A percentile compares a stretch with the other conserved stretches of the same genome.
These are phyloP conservation scores for Greenwoodochromis staneri DNA, from an alignment of 2,113 vertebrate species.

Conservation along the genomic window DNA sequence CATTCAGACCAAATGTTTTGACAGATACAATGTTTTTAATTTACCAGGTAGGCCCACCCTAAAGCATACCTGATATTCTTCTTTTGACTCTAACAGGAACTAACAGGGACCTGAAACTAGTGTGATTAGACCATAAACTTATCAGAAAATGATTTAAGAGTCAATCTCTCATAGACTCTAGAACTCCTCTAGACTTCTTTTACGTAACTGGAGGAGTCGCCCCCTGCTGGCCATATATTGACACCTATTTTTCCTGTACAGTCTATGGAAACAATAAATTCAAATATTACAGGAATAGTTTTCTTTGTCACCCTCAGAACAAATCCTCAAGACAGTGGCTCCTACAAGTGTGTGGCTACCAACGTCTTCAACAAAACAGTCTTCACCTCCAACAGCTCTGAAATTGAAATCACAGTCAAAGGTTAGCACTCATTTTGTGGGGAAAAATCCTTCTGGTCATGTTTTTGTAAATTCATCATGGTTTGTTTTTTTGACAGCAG, in stretches of 20 bases:
- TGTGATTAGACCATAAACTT: not conserved
- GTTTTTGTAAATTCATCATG: not conserved
- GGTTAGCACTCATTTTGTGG: constrained; percentile 8
- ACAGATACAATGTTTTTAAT: not conserved
- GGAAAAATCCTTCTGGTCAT: not conserved
- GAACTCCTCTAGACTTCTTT: not conserved
- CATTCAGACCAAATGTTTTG: not conserved
- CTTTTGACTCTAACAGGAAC: not conserved
- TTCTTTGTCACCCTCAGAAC: constrained; percentile 12
- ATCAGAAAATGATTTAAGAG: not conserved
- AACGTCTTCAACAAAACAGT: constrained; percentile 25
- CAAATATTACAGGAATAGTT: not conserved
- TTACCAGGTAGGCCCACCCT: not conserved
- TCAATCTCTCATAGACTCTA: not conserved
- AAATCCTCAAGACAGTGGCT: constrained; percentile 36
- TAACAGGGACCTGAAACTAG: not conserved
- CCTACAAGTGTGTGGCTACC: constrained; percentile 47
- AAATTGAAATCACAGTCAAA: constrained; percentile 47
- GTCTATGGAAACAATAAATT: not conserved
- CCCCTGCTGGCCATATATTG: not conserved
- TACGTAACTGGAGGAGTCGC: not conserved
- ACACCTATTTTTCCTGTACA: not conserved
- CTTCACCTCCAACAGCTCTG: constrained; percentile 1
- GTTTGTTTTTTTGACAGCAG: not conserved
- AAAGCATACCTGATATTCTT: not conserved